These are phyloP conservation scores for Drosophila conformis DNA, from an alignment of 2,888 invertebrate genomes.

Conservation along the genomic window DNA sequence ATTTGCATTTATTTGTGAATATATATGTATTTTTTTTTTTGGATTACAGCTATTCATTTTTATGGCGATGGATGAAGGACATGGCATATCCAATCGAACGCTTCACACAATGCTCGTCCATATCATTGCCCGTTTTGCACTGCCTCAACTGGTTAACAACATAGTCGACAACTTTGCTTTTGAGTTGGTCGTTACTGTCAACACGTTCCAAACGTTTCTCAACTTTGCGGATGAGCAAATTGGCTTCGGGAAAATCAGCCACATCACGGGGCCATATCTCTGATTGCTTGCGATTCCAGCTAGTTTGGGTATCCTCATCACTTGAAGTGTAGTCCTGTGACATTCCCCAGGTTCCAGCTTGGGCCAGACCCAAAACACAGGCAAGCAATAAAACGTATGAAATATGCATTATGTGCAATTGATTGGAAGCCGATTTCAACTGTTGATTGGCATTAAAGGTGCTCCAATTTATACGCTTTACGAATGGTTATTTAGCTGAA, in stretches of 20 bases:
- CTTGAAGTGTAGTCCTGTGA: slow-evolving; percentile 23
- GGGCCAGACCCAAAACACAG: slow-evolving; percentile 33
- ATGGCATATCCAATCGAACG: slow-evolving; percentile 65
- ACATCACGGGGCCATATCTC: slow-evolving; percentile 63
- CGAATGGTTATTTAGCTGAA: slow-evolving; percentile 20
- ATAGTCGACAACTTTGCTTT: slow-evolving; percentile 39
- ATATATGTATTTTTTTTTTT: neutral
- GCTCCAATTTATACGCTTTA: slow-evolving; percentile 34
- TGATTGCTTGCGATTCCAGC: slow-evolving; percentile 47
- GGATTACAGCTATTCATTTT: slow-evolving; percentile 8
- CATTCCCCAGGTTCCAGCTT: slow-evolving; percentile 38
- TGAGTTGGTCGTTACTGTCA: slow-evolving; percentile 17
- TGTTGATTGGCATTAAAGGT: neutral
- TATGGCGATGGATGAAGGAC: slow-evolving; percentile 57
- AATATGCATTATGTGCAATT: slow-evolving; percentile 32
- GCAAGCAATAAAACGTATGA: slow-evolving; percentile 27
- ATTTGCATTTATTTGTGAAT: slow-evolving; percentile 16
- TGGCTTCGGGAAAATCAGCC: slow-evolving; percentile 52
- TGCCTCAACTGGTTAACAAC: slow-evolving; percentile 41
- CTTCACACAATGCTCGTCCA: slow-evolving; percentile 63
- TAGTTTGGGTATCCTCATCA: slow-evolving; percentile 14
- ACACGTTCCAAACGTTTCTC: slow-evolving; percentile 61
- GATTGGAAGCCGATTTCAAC: neutral
- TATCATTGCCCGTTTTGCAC: slow-evolving; percentile 44
- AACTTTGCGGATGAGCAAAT: slow-evolving; percentile 63